Percentiles rank a stretch among this genome's conserved stretches.
These are phyloP conservation scores for Aphelenchoides avenae DNA, from an alignment of 1,140 invertebrate genomes.

Conservation along the genomic window DNA sequence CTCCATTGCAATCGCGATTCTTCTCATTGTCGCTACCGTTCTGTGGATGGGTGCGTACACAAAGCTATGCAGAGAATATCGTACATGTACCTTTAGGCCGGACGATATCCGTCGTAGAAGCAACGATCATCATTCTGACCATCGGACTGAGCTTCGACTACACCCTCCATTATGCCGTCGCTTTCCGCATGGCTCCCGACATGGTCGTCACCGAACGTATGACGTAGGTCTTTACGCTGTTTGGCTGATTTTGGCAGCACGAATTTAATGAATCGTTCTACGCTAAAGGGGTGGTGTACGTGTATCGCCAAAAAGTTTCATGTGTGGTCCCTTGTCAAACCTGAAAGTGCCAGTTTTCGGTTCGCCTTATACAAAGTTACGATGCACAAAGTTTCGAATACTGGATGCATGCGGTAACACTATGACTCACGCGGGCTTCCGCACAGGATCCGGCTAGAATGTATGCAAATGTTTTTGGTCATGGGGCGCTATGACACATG, in stretches of 20 bases:
- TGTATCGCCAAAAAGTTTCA: too few relatives aligned
- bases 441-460: too few relatives aligned
- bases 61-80: background rate
- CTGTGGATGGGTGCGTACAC: slow-evolving; percentile 22
- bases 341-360: too few relatives aligned
- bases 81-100: slow-evolving; percentile 68
- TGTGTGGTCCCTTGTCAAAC: too few relatives aligned
- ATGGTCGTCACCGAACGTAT: slow-evolving; percentile 14
- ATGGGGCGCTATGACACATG: too few relatives aligned
- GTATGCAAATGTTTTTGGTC: too few relatives aligned
- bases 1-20: slow-evolving; percentile 25
- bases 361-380: too few relatives aligned
- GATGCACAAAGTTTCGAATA: too few relatives aligned
- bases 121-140: slow-evolving; percentile 82
- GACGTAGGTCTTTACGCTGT: slow-evolving; percentile 10
- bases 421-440: too few relatives aligned
- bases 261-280: background rate
- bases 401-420: too few relatives aligned
- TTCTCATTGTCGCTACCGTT: slow-evolving; percentile 21
- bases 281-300: too few relatives aligned
- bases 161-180: slow-evolving; percentile 77
- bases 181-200: slow-evolving; percentile 26
- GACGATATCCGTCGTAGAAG: slow-evolving; percentile 90
- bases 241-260: background rate
- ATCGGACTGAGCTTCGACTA: slow-evolving; percentile 92